Conservation (phyloP, 2,797 vertebrate species). For the Halcyon leucocephala region DNA sequence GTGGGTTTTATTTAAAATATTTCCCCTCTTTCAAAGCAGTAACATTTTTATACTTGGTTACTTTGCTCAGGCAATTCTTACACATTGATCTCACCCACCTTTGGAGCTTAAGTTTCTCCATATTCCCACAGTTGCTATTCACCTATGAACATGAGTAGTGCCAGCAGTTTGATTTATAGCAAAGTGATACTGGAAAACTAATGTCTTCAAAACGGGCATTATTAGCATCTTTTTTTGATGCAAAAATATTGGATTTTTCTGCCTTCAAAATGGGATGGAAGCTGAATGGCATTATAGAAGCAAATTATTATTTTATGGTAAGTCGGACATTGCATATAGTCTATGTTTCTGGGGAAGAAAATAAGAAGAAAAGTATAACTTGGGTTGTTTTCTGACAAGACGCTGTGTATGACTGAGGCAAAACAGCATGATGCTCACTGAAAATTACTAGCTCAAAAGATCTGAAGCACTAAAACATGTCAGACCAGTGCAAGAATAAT, state of each 20-base stretch:
- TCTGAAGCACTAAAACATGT: background rate
- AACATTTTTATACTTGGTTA: background rate
- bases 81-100: background rate
- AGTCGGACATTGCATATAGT: background rate
- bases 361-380: background rate
- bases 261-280: background rate
- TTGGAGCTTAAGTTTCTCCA: background rate
- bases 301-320: background rate
- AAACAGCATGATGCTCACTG: background rate
- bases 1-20: background rate
- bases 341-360: background rate
- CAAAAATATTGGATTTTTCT: background rate
- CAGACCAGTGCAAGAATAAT: background rate
- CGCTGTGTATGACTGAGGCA: background rate
- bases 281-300: background rate
- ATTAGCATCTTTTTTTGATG: background rate
- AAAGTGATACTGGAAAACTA: background rate
- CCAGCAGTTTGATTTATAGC: background rate
- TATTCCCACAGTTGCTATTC: background rate
- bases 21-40: background rate
- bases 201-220: background rate
- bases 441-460: background rate
- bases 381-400: background rate
- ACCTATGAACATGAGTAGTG: background rate
- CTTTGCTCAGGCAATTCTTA: background rate